These are phyloP conservation scores for Halichondria panicea DNA, from an alignment of 37 sponge, comb jelly and placozoan species.

Conservation along the genomic window DNA sequence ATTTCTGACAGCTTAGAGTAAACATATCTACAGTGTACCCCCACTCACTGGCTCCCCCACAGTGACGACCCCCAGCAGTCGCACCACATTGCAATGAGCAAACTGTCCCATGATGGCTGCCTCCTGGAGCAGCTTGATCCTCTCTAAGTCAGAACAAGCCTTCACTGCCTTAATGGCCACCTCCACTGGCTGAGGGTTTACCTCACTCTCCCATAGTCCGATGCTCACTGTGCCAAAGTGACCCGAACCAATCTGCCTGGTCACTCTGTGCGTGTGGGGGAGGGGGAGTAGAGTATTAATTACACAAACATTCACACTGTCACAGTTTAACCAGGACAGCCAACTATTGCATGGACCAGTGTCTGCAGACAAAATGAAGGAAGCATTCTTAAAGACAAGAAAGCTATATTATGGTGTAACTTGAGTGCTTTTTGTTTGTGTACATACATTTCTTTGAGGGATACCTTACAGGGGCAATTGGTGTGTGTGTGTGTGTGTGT, in stretches of 20 bases:
- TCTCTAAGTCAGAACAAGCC: slow-evolving; percentile 18
- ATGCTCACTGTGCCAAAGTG: slow-evolving; percentile 69
- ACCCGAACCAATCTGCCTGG: slow-evolving; percentile 43
- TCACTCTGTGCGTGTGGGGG: slow-evolving; percentile 7
- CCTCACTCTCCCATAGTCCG: slow-evolving; percentile 24
- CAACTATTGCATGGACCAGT: too few relatives aligned
- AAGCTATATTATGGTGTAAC: too few relatives aligned
- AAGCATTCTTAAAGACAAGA: too few relatives aligned
- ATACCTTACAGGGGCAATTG: too few relatives aligned
- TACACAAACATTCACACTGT: too few relatives aligned
- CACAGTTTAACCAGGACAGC: too few relatives aligned
- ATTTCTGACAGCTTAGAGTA: not conserved
- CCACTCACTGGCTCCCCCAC: slow-evolving; percentile 59
- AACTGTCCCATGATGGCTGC: slow-evolving; percentile 71
- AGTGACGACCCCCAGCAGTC: slow-evolving; percentile 55
- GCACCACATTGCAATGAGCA: slow-evolving; percentile 38
- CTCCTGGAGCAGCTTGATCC: slow-evolving; percentile 55
- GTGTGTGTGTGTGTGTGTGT: slow-evolving; percentile 52
- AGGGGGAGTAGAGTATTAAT: not conserved
- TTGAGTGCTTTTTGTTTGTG: too few relatives aligned
- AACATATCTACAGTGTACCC: not conserved
- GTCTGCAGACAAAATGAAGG: too few relatives aligned
- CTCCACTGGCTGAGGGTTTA: not conserved
- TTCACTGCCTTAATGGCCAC: slow-evolving; percentile 67
- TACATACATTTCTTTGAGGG: too few relatives aligned